Percentiles rank a stretch among this genome's conserved stretches.
These are phyloP conservation scores for Drosophila tropicalis DNA, from an alignment of 1,140 invertebrate species.

Conservation along the genomic window DNA sequence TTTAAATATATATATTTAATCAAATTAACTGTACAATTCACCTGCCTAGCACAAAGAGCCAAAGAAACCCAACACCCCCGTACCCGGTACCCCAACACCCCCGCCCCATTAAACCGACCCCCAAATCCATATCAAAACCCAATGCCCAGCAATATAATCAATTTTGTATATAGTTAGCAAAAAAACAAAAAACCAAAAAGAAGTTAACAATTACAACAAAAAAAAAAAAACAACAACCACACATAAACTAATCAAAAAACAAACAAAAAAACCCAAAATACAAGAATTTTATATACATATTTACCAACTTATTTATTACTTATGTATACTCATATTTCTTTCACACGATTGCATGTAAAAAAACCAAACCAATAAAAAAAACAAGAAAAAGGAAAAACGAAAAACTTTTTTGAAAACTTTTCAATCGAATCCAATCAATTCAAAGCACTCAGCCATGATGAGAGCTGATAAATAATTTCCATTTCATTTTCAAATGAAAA, in stretches of 20 bases:
- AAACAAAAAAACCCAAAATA: neutral
- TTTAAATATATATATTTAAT: neutral
- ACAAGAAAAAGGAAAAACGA: neutral
- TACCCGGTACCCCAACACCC: neutral
- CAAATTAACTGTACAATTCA: neutral
- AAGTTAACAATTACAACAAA: neutral
- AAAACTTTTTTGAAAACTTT: neutral
- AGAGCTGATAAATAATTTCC: conserved; percentile 8
- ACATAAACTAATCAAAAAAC: neutral
- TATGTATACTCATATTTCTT: neutral
- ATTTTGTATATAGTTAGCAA: conserved; percentile 13
- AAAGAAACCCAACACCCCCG: neutral
- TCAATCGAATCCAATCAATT: conserved; percentile 2
- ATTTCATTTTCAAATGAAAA: conserved; percentile 6
- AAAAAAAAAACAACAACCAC: no score
- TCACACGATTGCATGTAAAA: conserved; percentile 1
- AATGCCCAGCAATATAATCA: neutral
- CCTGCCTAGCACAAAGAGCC: conserved; percentile 1
- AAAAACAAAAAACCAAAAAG: neutral
- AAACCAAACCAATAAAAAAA: neutral
- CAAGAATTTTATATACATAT: neutral
- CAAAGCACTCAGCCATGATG: conserved; percentile 5
- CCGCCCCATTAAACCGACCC: no score
- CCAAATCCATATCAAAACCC: conserved; percentile 11
- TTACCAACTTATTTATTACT: conserved; percentile 4